Conservation (phyloP, 2,797 vertebrate genomes). For the Channa striata region DNA sequence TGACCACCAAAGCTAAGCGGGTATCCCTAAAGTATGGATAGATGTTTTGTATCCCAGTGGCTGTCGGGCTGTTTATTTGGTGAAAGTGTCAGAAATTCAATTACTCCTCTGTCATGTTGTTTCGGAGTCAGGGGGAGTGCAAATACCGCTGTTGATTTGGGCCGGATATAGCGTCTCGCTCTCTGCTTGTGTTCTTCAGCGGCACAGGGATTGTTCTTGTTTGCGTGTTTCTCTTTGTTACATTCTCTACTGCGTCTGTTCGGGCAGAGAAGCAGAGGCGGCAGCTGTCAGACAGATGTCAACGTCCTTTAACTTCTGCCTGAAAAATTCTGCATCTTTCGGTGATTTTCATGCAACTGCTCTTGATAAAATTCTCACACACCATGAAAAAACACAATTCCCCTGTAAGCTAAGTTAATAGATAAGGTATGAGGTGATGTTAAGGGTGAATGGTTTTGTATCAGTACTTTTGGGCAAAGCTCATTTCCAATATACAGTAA, state of each 20-base stretch:
- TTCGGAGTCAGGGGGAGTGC: conserved; percentile 28
- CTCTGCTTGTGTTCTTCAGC: neutral
- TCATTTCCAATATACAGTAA: too few species aligned
- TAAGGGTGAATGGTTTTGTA: neutral
- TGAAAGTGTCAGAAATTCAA: conserved; percentile 53
- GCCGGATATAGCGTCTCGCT: neutral
- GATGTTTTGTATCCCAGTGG: conserved; percentile 13
- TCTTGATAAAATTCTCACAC: conserved; percentile 6
- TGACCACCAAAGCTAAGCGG: too few species aligned
- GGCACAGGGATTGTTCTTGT: neutral
- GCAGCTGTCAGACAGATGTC: conserved; percentile 17
- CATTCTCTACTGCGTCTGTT: neutral
- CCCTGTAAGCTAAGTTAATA: neutral
- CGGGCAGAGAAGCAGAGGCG: neutral
- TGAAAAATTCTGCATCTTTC: neutral
- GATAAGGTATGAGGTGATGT: neutral
- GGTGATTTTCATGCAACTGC: conserved; percentile 9
- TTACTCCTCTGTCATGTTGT: conserved; percentile 59
- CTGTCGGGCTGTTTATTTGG: conserved; percentile 54
- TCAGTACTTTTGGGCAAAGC: too few species aligned
- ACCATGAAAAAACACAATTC: neutral
- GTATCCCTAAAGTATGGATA: neutral
- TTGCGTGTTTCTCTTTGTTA: neutral
- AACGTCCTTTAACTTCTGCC: neutral
- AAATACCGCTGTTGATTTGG: conserved; percentile 13